Percentiles rank a stretch among this genome's conserved stretches.
phyloP scores from a whole-genome alignment of 2,113 vertebrate genomes.

The Podilymbus podiceps region DNA sequence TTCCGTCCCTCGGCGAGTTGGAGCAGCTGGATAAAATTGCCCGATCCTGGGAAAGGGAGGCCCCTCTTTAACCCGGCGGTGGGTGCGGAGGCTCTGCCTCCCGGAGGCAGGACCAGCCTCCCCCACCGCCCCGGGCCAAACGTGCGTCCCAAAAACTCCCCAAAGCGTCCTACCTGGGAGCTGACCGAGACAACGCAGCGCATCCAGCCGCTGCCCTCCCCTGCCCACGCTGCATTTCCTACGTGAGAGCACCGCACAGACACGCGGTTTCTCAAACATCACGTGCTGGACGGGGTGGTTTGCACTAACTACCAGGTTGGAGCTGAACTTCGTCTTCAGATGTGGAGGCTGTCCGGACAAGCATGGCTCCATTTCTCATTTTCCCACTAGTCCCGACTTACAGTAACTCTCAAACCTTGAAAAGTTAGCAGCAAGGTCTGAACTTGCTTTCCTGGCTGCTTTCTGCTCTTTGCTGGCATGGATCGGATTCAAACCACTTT shows the following conservation, averaged over 20 bases:
- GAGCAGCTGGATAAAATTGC: background rate
- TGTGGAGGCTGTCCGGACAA: fast-evolving
- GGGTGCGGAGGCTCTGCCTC: background rate
- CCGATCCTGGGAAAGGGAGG: background rate
- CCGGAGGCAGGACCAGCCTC: background rate
- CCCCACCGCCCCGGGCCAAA: fast-evolving
- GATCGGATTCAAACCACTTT: background rate
- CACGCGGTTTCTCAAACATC: fast-evolving
- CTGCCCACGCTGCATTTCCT: background rate
- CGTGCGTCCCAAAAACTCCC: fast-evolving
- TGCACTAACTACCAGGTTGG: background rate
- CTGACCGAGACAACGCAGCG: background rate
- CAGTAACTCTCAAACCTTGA: background rate
- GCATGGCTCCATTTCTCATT: background rate
- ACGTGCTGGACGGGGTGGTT: fast-evolving
- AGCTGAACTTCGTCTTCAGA: background rate
- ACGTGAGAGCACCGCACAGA: too few relatives aligned
- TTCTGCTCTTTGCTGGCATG: background rate
- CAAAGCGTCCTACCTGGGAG: background rate
- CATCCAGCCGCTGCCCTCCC: too few relatives aligned
- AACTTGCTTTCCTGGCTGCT: background rate
- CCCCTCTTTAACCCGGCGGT: fast-evolving
- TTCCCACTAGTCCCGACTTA: background rate
- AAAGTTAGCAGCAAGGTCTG: background rate
- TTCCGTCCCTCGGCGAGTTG: background rate